Evolutionary conservation across 2,888 invertebrate genomes (phyloP), one percentile per base, ranked within the genome.

Genomic region (Molorchus minor): DNA sequence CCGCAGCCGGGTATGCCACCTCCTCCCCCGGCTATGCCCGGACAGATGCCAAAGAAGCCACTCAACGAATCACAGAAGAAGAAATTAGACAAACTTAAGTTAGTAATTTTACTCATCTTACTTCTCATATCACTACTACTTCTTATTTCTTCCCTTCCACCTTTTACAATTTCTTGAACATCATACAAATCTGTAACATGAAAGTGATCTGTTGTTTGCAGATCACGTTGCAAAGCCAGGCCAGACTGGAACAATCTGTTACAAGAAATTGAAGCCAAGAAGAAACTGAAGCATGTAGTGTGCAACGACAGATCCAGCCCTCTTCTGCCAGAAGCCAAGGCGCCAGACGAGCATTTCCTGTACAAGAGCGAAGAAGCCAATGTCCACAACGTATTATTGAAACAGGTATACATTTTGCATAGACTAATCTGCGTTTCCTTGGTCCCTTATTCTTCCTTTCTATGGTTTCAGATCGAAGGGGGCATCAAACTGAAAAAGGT

Each of bases 181-280:
- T n/a, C n/a, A n/a, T n/a, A n/a, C n/a, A n/a, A n/a, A n/a, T n/a
- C n/a, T n/a, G n/a, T n/a, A n/a, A n/a, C n/a, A n/a, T n/a, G n/a
- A n/a, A n/a, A n/a, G n/a, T n/a, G n/a, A n/a, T n/a, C n/a, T n/a
- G n/a, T n/a, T n/a, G n/a, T n/a, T n/a, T n/a, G n/a, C 25, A 8
- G 4, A 25, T 5, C 25, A 8, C 25, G 25, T 64, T 63, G 19
- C 59, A 84, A 84, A 75, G 82, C 89, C 69, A 84, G 93, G 69
- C 93, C 94, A 0, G 94, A 94, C 77, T 94, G 94, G 94, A 91
- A 88, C 12, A 88, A 89, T 71, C 90, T 94, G 89, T 91, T 94
- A 89, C 93, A 94, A 79, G 94, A 94, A 79, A 91, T 94, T n/a
- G 93, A 94, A 77, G 83, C 86, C 65, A 92, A 93, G 45, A 88